These are phyloP conservation scores for Grammomys surdaster DNA, from an alignment of 2,113 vertebrate species.

Conservation along the genomic window DNA sequence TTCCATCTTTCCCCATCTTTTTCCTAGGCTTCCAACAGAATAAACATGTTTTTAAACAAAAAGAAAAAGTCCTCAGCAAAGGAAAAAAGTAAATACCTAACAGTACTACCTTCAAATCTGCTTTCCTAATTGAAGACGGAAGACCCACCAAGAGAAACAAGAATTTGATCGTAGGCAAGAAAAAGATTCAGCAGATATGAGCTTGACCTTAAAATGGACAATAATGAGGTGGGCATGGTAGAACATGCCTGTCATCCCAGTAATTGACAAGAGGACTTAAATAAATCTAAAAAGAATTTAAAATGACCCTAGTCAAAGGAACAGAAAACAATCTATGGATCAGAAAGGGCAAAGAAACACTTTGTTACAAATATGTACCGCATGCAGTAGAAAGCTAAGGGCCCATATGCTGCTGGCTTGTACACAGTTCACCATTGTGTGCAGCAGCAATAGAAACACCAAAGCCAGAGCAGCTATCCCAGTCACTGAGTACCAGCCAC, in stretches of 20 bases:
- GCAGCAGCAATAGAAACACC: neutral
- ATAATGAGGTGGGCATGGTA: neutral
- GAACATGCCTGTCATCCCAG: neutral
- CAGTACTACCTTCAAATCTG: slow-evolving; percentile 21
- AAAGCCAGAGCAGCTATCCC: slow-evolving; percentile 5
- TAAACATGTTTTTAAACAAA: neutral
- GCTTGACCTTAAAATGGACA: neutral
- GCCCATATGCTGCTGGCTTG: neutral
- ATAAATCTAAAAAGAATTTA: slow-evolving; percentile 44
- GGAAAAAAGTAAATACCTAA: neutral
- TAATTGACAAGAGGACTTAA: neutral
- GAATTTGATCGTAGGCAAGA: neutral
- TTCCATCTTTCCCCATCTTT: neutral
- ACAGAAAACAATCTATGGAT: neutral
- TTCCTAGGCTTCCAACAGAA: neutral
- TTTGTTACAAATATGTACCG: neutral
- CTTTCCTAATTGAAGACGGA: neutral
- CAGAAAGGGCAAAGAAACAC: neutral
- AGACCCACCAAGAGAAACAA: neutral
- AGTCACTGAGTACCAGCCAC: neutral
- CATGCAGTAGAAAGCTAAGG: too few relatives aligned
- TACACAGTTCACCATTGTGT: neutral
- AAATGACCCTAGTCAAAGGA: slow-evolving; percentile 5
- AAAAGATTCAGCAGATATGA: slow-evolving; percentile 31
- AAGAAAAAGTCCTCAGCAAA: neutral